Evolutionary conservation across 2,888 invertebrate genomes (phyloP).

Genomic region (Chalcosyrphus nemorum): DNA sequence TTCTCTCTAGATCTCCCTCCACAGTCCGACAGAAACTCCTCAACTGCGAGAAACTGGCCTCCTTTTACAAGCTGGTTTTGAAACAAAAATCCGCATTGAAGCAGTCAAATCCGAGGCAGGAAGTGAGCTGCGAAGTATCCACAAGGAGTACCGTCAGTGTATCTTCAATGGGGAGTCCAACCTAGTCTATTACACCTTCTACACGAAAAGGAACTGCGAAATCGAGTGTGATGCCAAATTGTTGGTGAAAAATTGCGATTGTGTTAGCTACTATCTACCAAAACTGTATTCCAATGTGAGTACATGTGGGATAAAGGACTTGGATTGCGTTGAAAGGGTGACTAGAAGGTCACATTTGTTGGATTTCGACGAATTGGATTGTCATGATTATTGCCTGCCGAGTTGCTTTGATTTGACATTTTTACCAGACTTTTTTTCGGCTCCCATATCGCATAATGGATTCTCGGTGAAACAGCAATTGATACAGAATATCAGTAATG

Average conservation of each 20-base stretch:
- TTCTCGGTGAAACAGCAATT: constrained; percentile 74
- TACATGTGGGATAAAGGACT: constrained; percentile 88
- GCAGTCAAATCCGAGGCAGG: constrained; percentile 77
- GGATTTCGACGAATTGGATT: constrained; percentile 68
- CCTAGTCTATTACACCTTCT: constrained; percentile 86
- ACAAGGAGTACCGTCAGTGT: constrained; percentile 84
- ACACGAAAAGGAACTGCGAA: constrained; percentile 90
- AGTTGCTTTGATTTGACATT: constrained; percentile 88
- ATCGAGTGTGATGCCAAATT: constrained; percentile 90
- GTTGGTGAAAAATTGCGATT: constrained; percentile 81
- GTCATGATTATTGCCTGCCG: constrained; percentile 85
- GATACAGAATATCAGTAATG: constrained; percentile 72
- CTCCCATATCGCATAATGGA: constrained; percentile 82
- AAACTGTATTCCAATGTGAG: constrained; percentile 86
- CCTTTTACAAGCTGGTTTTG: constrained; percentile 76
- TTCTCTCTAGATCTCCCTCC: constrained; percentile 75
- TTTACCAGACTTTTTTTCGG: constrained; percentile 84
- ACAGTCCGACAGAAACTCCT: constrained; percentile 79
- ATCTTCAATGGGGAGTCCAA: constrained; percentile 88
- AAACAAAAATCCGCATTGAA: constrained; percentile 78
- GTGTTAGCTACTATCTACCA: constrained; percentile 80
- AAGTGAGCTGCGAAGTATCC: constrained; percentile 74
- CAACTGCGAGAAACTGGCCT: constrained; percentile 78
- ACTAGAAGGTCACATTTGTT: constrained; percentile 40
- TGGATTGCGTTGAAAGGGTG: constrained; percentile 82